Evolutionary conservation across 2,113 vertebrate species (phyloP), one percentile per base, ranked within the genome.

Genomic region (Helogale parvula): DNA sequence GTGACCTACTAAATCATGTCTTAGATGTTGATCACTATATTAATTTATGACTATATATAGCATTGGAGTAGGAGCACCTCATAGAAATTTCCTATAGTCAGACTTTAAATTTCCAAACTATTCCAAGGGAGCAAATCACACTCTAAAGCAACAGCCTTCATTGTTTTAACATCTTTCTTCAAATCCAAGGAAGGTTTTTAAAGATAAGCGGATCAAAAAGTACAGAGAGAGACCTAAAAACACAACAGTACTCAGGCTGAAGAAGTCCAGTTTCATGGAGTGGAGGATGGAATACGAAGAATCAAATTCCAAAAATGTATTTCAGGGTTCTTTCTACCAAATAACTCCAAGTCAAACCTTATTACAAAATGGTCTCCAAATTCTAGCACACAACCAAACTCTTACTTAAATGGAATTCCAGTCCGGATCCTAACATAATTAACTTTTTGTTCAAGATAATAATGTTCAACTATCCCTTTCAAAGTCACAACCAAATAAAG

Each of bases 401-500:
- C 12, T 82, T 4, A 87, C 19, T 69, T 83, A 63, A 85, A 74
- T 47, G 52, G 33, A 90, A 95, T 71, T 90, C n/a, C 25, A 81
- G 41, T 74, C 33, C 23, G 4, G 35, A 80, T 90, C 25, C 65
- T 86, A 38, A 96, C 35, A 27, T 71, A 52, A 65, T 10, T 47
- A 79, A 84, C 33, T 66, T 89, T 81, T 74, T 54, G 60, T 47
- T 57, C 35, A 90, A 29, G 47, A 77, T 82, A 68, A 16, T 60
- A 89, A 85, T 86, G 33, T 66, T 88, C 47, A 93, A 82, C 15
- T 88, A 65, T 79, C 13, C 21, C 66, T 76, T 90, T 81, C 65
- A 80, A 86, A 94, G 31, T 94, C 54, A 90, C 72, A 97, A 89
- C 35, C 69, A 92, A 92, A 80, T 3, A 90, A n/a, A 72, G 66